Evolutionary conservation across 2,797 vertebrate species (phyloP), one percentile per base, ranked within the genome.

Genomic region (Rhinichthys osculus): DNA sequence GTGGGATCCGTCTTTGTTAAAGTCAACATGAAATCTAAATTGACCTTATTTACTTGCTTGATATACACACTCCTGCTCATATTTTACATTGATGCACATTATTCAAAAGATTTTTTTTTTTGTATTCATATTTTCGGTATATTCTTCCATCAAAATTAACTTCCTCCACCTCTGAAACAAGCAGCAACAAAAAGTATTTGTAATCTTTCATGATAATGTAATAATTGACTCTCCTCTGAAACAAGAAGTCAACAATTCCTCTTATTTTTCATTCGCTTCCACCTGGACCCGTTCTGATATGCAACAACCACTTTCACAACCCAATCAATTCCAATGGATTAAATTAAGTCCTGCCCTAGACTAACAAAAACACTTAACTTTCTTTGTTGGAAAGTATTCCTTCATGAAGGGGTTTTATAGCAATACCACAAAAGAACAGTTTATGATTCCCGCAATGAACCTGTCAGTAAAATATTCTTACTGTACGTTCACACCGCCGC

Each of bases 11-110:
- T 81, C 79, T 69, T 69, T 64, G 40, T 64, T 79, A 44, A 72
- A 52, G 71, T 78, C 74, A 44, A 59, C 73, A 70, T 79, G 42
- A 83, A 64, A 47, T 47, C 57, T 7, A 76, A 73, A 83, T n/a
- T 33, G 57, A 66, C 57, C 57, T 47, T 66, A 74, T 66, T 74
- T 76, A 38, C 38, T 42, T 59, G 6, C 66, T 30, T 44, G 40
- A 79, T 47, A 78, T 59, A 67, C 52, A 71, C 50, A 79, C 35
- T n/a, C 54, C 74, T 44, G 50, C 17, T 71, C 76, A 62, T 33
- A 71, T 78, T 70, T 70, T 30, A 27, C 57, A 27, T 52, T n/a
- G 13, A 74, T 71, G 38, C 21, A 59, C 8, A 67, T 72, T 79
- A 59, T 27, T 85, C 21, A 23, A 42, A 52, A 71, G 0, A 38